Base-by-base conservation (phyloP, 2,113 vertebrate species). In the Rhineura floridana region DNA sequence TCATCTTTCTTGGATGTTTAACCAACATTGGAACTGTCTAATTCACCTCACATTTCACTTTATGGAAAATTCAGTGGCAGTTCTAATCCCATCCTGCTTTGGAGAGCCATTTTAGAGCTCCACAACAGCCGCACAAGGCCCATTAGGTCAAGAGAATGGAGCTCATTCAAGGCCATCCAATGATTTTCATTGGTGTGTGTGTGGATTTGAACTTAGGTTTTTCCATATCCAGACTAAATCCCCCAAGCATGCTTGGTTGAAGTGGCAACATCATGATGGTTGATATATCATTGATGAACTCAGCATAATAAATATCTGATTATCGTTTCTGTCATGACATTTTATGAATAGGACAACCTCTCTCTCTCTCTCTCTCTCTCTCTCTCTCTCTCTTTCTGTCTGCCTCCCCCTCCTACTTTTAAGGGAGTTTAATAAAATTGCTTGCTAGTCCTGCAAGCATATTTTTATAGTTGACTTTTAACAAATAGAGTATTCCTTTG, bases 391-490 rank as follows among this genome's bases (percentile, higher is more conserved):
- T 3, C n/a, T 28, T n/a, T n/a, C n/a, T n/a, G n/a, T n/a, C n/a
- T n/a, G n/a, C 52, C 21, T 63, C 21, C 48, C 1, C 33, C 11
- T 69, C 33, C 11, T 62, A 19, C 67, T 83, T 84, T 91, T 55
- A 13, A 52, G 63, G 65, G 1, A 92, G 89, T 90, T 87, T 91
- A 92, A 90, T 90, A 91, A 91, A 94, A 94, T 87, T 0, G 0
- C 72, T 90, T 75, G 0, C 10, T 89, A 90, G 1, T 25, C 63
- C 90, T 82, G 90, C n/a, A n/a, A n/a, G n/a, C n/a, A 63, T 90
- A 94, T 90, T 59, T 62, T 12, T 69, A 59, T 21, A 19, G 55
- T 73, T 85, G 72, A 81, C 33, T 85, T 91, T 83, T 80, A 93
- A 77, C 76, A 72, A 42, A 11, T 75, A n/a, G 30, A 88, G 85